Base-by-base conservation (phyloP, 23 tunicate genomes). In the Halocynthia aurantium region DNA sequence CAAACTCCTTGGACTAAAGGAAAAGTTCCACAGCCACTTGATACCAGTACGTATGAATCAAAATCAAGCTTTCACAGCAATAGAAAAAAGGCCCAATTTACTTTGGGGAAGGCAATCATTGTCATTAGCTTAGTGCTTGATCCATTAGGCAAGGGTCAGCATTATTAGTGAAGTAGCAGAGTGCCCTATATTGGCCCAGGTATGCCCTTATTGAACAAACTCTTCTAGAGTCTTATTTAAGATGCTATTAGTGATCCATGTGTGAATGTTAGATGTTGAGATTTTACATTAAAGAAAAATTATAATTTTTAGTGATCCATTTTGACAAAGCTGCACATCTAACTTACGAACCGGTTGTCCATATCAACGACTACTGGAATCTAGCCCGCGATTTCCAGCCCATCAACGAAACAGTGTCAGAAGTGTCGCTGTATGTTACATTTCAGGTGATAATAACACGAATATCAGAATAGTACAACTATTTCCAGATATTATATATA, bases 321-420 rank as follows among this genome's bases (percentile, higher is more conserved):
- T 96, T 96, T 71, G 70, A 58, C 15, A 52, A 62, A 5, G 65
- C 56, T 9, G 84, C 67, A 51, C 44, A 31, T 31, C 44, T 53
- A 53, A 60, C 52, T 22, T 96, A 96, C 68, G 87, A 89, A 62
- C 99, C 99, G 0, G 80, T 90, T 52, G 55, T 96, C 2, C 87
- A 91, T 75, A 19, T 96, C 15, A 89, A 90, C 64, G 93, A 90
- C 61, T 96, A 92, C 62, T 96, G 99, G 99, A 96, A 96, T 67
- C 67, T 94, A 0, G 61, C 81, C 52, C 75, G 91, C 21, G 99
- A 96, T 51, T 90, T 77, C 65, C 83, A 77, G 10, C 99, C 99
- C 15, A 86, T 96, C 61, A 96, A 96, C 62, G 82, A 81, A 52
- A 82, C 96, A 18, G 93, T 90, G 44, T 66, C 75, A 52, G 81